phyloP scores from a whole-genome alignment of 2,888 invertebrate species.

The Volucella inflata region DNA sequence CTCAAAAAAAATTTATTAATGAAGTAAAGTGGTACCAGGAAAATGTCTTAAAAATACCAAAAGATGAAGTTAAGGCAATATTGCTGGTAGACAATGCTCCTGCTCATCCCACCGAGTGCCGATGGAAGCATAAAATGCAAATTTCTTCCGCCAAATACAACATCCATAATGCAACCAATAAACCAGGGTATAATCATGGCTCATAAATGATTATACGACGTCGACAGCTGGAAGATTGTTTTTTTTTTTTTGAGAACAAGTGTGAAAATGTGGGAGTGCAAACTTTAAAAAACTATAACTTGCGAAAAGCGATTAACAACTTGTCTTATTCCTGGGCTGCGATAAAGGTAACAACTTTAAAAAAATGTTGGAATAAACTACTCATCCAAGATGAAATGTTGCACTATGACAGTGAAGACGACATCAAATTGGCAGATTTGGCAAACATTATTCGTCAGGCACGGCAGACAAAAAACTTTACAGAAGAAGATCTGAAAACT shows the following conservation, averaged over 20 bases:
- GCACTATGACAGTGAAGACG: slow-evolving; percentile 9
- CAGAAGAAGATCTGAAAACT: slow-evolving; percentile 16
- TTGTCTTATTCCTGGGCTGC: slow-evolving; percentile 4
- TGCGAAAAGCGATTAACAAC: too few species aligned
- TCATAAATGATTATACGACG: too few species aligned
- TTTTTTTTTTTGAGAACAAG: too few species aligned
- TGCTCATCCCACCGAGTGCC: background rate
- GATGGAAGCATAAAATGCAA: background rate
- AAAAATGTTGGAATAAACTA: background rate
- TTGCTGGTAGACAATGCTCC: background rate
- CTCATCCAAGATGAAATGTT: slow-evolving; percentile 7
- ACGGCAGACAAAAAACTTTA: slow-evolving; percentile 6
- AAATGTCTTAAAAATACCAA: too few species aligned
- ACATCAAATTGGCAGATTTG: slow-evolving; percentile 2
- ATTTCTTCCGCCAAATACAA: background rate
- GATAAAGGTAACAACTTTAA: slow-evolving; percentile 6
- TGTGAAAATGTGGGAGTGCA: too few species aligned
- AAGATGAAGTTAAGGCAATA: too few species aligned
- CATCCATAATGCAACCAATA: background rate
- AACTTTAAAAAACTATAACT: too few species aligned
- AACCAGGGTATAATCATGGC: background rate
- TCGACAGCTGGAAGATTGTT: background rate
- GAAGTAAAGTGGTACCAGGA: too few species aligned
- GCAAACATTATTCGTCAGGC: slow-evolving; percentile 12
- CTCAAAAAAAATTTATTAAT: too few species aligned